Conservation (phyloP, 2,113 vertebrate genomes). For the Oreochromis spilurus region DNA sequence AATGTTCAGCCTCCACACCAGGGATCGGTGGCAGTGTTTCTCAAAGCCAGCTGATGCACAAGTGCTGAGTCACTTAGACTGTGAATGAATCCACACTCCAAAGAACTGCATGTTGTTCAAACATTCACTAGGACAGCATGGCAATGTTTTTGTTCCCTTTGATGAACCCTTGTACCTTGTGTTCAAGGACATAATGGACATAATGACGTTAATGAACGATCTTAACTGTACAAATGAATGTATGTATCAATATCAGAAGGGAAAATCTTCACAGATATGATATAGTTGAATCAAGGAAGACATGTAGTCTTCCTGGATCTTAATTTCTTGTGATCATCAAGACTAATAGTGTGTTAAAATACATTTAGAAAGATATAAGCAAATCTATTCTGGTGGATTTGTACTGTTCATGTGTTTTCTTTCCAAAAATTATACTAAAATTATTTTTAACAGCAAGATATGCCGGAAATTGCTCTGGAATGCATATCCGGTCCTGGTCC, state of each 20-base stretch:
- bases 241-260: not conserved
- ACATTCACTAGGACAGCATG: not conserved
- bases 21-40: conserved; percentile 32
- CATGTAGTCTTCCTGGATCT: not conserved
- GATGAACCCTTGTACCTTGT: not conserved
- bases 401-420: not conserved
- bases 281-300: not conserved
- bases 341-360: not conserved
- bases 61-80: conserved; percentile 47
- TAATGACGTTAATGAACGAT: not conserved
- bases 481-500: too few relatives aligned
- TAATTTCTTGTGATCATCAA: not conserved
- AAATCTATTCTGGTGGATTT: not conserved
- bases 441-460: not conserved
- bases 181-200: not conserved
- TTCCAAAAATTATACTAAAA: not conserved
- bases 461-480: not conserved
- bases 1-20: conserved; percentile 38
- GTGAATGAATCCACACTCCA: not conserved
- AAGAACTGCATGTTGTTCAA: conserved; percentile 3
- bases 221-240: not conserved
- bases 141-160: not conserved
- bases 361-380: not conserved
- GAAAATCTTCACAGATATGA: not conserved
- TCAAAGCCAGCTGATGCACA: conserved; percentile 38